Conservation (phyloP, 1,140 invertebrate species). For the Euura saliciscinereae region DNA sequence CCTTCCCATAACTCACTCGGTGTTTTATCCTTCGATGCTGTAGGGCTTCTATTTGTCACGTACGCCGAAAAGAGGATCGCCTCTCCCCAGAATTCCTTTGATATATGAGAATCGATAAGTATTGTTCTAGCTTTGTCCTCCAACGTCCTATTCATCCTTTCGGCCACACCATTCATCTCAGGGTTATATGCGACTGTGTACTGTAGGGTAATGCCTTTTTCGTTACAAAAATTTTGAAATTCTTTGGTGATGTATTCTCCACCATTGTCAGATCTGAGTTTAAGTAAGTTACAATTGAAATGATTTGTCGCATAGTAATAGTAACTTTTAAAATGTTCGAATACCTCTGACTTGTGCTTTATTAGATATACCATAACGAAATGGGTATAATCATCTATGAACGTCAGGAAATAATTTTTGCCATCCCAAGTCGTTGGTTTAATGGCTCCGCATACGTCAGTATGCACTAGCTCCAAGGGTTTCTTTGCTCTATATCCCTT, state of each 20-base stretch:
- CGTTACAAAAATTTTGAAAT: conserved; percentile 32
- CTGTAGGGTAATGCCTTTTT: conserved; percentile 34
- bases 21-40: conserved; percentile 24
- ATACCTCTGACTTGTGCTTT: conserved; percentile 41
- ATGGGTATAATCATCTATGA: conserved; percentile 51
- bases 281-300: conserved; percentile 25
- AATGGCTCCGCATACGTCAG: conserved; percentile 30
- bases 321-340: conserved; percentile 38
- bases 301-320: conserved; percentile 28
- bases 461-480: conserved; percentile 42
- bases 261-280: conserved; percentile 40
- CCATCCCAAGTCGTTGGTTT: conserved; percentile 33
- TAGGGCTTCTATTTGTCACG: conserved; percentile 34
- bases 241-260: conserved; percentile 36
- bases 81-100: conserved; percentile 40
- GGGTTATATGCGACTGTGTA: conserved; percentile 41
- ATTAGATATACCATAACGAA: conserved; percentile 43
- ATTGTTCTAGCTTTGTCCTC: conserved; percentile 42
- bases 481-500: conserved; percentile 27
- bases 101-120: conserved; percentile 31
- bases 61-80: conserved; percentile 34
- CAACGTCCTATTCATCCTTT: conserved; percentile 48
- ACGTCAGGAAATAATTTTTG: conserved; percentile 46
- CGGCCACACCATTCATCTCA: conserved; percentile 49
- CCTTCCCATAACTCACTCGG: conserved; percentile 36